Evolutionary conservation across 2,797 vertebrate genomes (phyloP).

Genomic region (Lates japonicus): DNA sequence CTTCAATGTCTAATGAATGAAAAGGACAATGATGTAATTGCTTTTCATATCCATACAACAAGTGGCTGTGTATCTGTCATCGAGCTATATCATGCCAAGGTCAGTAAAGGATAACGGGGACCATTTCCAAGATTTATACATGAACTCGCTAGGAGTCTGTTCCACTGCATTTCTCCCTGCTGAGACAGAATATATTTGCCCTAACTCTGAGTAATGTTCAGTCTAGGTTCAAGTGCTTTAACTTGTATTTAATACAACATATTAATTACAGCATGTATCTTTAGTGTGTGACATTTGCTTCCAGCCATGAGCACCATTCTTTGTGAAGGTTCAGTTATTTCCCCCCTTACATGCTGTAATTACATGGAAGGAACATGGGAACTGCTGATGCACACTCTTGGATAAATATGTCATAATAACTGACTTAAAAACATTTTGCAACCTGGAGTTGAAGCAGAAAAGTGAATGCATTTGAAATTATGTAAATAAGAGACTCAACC

Average conservation of each 20-base stretch:
- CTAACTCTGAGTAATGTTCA: background rate
- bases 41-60: conserved; percentile 8
- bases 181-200: background rate
- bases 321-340: background rate
- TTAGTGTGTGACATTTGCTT: background rate
- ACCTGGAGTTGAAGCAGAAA: background rate
- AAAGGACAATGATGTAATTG: conserved; percentile 7
- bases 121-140: conserved; percentile 4
- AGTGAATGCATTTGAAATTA: background rate
- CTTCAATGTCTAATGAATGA: conserved; percentile 32
- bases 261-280: background rate
- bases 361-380: background rate
- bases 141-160: background rate
- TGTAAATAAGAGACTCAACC: background rate
- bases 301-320: background rate
- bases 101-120: background rate
- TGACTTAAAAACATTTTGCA: conserved; percentile 1
- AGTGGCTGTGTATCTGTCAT: conserved; percentile 13
- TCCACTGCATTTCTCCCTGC: background rate
- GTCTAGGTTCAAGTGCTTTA: background rate
- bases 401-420: background rate
- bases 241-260: conserved; percentile 7
- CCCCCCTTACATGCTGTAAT: conserved; percentile 16
- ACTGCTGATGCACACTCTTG: background rate
- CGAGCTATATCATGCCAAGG: background rate